A percentile compares a stretch with the other conserved stretches of the same genome.
These are phyloP conservation scores for Drosophila paulistorum DNA, from an alignment of 1,140 invertebrate species.

Conservation along the genomic window DNA sequence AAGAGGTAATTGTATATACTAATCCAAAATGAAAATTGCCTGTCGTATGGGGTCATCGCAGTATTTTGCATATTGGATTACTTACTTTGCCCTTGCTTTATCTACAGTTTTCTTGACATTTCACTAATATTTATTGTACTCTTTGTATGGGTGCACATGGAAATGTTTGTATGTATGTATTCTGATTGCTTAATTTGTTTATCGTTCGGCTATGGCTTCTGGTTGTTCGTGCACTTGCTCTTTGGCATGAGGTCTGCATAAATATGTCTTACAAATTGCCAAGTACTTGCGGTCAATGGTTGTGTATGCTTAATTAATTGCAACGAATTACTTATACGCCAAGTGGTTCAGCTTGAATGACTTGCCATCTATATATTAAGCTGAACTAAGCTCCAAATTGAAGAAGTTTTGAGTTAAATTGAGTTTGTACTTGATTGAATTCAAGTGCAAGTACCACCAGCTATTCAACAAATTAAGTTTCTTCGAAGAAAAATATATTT, in stretches of 20 bases:
- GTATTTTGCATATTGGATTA: background rate
- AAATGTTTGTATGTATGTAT: background rate
- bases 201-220: background rate
- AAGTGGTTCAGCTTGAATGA: conserved; percentile 28
- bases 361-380: conserved; percentile 7
- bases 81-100: background rate
- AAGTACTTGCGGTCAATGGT: conserved; percentile 19
- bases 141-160: background rate
- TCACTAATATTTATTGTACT: conserved; percentile 9
- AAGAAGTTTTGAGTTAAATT: conserved; percentile 30
- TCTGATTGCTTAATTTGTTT: conserved; percentile 8
- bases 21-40: no score
- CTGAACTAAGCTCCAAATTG: background rate
- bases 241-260: conserved; percentile 12
- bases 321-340: conserved; percentile 57
- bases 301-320: conserved; percentile 70
- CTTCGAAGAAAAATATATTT: background rate
- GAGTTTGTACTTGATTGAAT: conserved; percentile 31
- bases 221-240: conserved; percentile 3
- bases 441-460: conserved; percentile 20
- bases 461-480: conserved; percentile 27
- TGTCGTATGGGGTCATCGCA: no score
- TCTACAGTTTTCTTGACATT: background rate
- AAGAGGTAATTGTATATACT: background rate
- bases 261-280: conserved; percentile 12